Percentiles rank a stretch among this genome's conserved stretches.
Conservation (phyloP, 2,113 vertebrate genomes). For the Pollachius pollachius region DNA sequence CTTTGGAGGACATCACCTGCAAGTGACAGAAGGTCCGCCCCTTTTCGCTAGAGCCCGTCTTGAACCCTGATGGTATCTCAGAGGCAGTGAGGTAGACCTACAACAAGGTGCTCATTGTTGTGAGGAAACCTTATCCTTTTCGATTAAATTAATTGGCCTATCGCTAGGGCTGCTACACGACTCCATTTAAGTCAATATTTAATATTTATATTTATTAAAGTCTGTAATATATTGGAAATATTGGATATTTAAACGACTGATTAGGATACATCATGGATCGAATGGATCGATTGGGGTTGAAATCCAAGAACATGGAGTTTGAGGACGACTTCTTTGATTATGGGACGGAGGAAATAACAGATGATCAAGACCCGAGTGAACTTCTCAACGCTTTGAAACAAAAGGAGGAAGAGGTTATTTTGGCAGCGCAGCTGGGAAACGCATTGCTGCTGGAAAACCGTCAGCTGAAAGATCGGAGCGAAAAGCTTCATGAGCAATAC, state of each 20-base stretch:
- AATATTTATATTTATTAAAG: no score
- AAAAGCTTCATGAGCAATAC: conserved; percentile 65
- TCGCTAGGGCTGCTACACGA: no score
- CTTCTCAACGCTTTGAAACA: conserved; percentile 71
- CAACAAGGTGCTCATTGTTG: no score
- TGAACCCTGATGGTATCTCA: background rate
- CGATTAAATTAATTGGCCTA: no score
- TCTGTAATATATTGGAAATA: no score
- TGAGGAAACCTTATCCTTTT: no score
- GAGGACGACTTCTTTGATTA: conserved; percentile 70
- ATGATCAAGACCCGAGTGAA: conserved; percentile 65
- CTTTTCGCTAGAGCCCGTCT: background rate
- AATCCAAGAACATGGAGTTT: conserved; percentile 56
- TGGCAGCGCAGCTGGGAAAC: conserved; percentile 79
- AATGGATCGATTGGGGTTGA: conserved; percentile 56
- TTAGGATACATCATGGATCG: conserved; percentile 52
- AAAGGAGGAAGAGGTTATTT: conserved; percentile 77
- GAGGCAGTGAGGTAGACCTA: no score
- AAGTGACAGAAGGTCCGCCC: background rate
- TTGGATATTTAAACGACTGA: no score
- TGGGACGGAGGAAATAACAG: conserved; percentile 61
- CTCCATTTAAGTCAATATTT: no score
- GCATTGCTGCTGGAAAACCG: conserved; percentile 76
- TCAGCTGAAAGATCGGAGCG: conserved; percentile 68
- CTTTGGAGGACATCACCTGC: background rate